Conservation (phyloP, 2,888 invertebrate species). For the Amphimallon solstitiale region DNA sequence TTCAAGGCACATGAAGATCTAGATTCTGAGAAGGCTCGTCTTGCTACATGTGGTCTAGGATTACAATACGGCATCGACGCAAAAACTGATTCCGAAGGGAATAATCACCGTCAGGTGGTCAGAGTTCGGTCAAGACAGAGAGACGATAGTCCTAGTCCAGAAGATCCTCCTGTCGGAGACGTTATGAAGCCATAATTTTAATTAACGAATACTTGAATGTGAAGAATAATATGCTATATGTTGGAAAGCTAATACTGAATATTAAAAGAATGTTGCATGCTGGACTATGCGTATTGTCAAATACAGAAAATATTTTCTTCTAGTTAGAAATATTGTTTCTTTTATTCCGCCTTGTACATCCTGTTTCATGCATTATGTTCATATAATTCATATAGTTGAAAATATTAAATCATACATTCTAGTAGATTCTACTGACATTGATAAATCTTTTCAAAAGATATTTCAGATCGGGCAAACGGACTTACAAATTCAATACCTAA, state of each 20-base stretch:
- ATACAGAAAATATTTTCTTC: constrained; percentile 30
- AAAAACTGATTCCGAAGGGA: constrained; percentile 62
- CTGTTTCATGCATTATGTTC: too few species aligned
- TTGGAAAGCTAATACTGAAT: background rate
- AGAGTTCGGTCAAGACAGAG: constrained; percentile 71
- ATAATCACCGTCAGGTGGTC: constrained; percentile 70
- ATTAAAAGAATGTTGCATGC: constrained; percentile 13
- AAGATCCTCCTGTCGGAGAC: constrained; percentile 64
- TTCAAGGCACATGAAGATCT: constrained; percentile 68
- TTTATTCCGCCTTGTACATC: too few species aligned
- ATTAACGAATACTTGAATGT: background rate
- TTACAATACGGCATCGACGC: constrained; percentile 63
- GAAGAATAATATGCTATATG: background rate
- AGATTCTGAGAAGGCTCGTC: constrained; percentile 74
- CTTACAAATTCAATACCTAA: too few species aligned
- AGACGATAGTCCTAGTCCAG: constrained; percentile 77
- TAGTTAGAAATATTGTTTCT: constrained; percentile 25
- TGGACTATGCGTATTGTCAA: constrained; percentile 23
- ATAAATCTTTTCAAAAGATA: too few species aligned
- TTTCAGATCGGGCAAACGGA: too few species aligned
- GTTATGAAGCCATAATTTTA: constrained; percentile 35
- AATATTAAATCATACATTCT: too few species aligned
- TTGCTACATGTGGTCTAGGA: constrained; percentile 67
- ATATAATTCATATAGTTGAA: too few species aligned
- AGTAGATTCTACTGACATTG: too few species aligned